These are phyloP conservation scores for Mesorhabditis spiculigera DNA, from an alignment of 2,888 invertebrate species.

Conservation along the genomic window DNA sequence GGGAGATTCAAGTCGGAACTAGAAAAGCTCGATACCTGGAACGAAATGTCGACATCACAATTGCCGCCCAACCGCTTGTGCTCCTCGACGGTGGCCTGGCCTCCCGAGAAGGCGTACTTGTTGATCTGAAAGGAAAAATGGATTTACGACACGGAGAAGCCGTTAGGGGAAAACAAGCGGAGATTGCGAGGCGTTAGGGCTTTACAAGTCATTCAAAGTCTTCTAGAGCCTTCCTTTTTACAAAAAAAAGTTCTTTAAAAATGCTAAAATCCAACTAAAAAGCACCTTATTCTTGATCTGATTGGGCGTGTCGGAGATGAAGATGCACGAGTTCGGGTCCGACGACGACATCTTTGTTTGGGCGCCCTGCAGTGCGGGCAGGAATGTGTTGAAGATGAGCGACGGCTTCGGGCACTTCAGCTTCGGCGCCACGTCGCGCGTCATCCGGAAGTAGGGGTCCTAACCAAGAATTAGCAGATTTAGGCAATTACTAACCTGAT, in stretches of 20 bases:
- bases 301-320: slow-evolving; percentile 87
- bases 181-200: too few species aligned
- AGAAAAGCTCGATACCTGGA: slow-evolving; percentile 77
- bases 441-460: slow-evolving; percentile 99
- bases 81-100: slow-evolving; percentile 86
- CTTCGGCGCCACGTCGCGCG: slow-evolving; percentile 91
- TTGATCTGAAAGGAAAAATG: slow-evolving; percentile 67
- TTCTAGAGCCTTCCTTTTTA: neutral
- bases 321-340: slow-evolving; percentile 86
- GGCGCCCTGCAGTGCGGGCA: slow-evolving; percentile 86
- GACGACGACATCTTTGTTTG: slow-evolving; percentile 98
- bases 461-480: slow-evolving; percentile 41
- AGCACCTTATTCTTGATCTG: slow-evolving; percentile 88
- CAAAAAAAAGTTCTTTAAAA: too few species aligned
- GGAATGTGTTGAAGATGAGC: slow-evolving; percentile 76
- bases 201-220: neutral
- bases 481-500: slow-evolving; percentile 69
- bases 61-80: slow-evolving; percentile 82
- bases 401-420: slow-evolving; percentile 84
- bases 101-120: slow-evolving; percentile 97
- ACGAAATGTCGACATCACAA: slow-evolving; percentile 90
- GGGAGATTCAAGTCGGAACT: slow-evolving; percentile 85
- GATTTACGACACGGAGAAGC: neutral
- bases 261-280: neutral
- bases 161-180: neutral